Conservation (phyloP, 1,140 invertebrate genomes). For the Platorchestia sp. region DNA sequence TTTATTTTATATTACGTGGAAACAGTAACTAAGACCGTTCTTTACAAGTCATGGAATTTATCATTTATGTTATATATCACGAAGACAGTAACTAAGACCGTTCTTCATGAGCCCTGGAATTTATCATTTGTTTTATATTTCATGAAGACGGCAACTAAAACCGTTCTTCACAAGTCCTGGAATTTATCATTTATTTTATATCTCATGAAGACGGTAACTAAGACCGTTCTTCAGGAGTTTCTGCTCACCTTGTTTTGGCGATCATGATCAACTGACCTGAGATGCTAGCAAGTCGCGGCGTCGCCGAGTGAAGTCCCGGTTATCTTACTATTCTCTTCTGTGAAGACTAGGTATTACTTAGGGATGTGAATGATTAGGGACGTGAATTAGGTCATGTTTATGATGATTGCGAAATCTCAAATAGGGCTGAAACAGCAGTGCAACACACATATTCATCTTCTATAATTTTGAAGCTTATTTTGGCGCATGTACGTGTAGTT, state of each 20-base stretch:
- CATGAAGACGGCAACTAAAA: neutral
- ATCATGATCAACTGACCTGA: neutral
- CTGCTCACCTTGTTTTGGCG: too few relatives aligned
- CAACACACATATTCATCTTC: neutral
- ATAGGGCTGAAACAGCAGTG: neutral
- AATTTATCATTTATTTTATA: too few relatives aligned
- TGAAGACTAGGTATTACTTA: neutral
- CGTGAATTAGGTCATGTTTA: neutral
- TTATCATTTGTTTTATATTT: too few relatives aligned
- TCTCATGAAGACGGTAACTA: neutral
- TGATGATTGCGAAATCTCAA: neutral
- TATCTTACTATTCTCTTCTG: neutral
- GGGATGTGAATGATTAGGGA: too few relatives aligned
- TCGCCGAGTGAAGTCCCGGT: neutral
- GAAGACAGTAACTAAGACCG: too few relatives aligned
- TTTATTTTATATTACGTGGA: too few relatives aligned
- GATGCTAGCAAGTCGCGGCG: neutral
- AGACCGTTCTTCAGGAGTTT: neutral
- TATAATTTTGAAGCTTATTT: neutral
- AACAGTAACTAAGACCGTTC: too few relatives aligned
- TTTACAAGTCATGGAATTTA: too few relatives aligned
- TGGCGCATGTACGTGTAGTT: neutral
- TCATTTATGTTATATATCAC: too few relatives aligned
- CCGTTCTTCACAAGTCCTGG: too few relatives aligned
- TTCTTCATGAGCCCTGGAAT: too few relatives aligned